phyloP scores from a whole-genome alignment of 2,888 invertebrate species.

The Amiota minor region DNA sequence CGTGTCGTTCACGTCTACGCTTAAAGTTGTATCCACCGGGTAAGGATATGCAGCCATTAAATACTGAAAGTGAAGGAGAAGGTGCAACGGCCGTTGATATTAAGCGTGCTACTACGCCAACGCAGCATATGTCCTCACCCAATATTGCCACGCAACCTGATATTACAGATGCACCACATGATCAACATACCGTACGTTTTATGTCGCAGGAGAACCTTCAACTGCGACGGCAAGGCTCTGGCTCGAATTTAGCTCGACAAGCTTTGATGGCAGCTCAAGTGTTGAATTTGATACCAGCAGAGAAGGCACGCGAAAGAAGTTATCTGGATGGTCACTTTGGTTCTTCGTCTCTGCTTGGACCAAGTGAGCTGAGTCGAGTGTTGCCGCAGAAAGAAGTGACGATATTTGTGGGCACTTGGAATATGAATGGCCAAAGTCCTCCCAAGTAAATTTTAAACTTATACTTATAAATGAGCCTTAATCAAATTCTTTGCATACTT shows the following conservation, averaged over 20 bases:
- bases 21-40: constrained; percentile 72
- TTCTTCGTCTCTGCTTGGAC: constrained; percentile 86
- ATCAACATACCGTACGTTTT: constrained; percentile 60
- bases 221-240: constrained; percentile 59
- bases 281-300: constrained; percentile 85
- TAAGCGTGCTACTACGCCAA: constrained; percentile 63
- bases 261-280: constrained; percentile 86
- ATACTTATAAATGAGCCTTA: not conserved
- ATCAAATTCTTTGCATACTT: not conserved
- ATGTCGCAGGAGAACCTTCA: constrained; percentile 72
- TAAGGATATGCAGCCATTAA: constrained; percentile 58
- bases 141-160: constrained; percentile 70
- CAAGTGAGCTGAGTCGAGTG: constrained; percentile 88
- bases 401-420: constrained; percentile 95
- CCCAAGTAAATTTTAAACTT: constrained; percentile 78
- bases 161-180: constrained; percentile 46
- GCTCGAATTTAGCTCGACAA: constrained; percentile 77
- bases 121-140: constrained; percentile 72
- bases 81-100: constrained; percentile 44
- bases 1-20: constrained; percentile 72
- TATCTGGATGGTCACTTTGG: constrained; percentile 86
- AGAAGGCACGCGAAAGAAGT: constrained; percentile 87
- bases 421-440: constrained; percentile 93
- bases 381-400: constrained; percentile 89
- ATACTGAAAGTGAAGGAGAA: constrained; percentile 43